Evolutionary conservation across 2,113 vertebrate species (phyloP), one percentile per base, ranked within the genome.

Genomic region (Odocoileus virginianus): DNA sequence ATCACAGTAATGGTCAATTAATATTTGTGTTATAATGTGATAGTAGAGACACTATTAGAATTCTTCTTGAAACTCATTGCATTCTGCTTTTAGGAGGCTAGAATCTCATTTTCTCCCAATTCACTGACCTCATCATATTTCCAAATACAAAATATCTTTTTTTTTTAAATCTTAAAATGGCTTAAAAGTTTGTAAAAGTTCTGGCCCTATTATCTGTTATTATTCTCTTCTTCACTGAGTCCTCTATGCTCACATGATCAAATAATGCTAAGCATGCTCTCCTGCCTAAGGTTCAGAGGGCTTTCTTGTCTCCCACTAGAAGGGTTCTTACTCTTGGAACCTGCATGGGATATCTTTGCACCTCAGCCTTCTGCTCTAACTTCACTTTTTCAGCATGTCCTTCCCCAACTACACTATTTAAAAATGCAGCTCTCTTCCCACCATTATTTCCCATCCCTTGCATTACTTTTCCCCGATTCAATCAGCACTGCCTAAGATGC

Each of bases 241-340:
- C 43, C 1, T 7, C 6, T 61, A 3, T 25, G 7, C 7, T 43
- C 55, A 87, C 27, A 57, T 2, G 33, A 64, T 30, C 3, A 9
- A 30, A 79, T 28, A 25, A 9, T 84, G 47, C 17, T n/a, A 21
- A 47, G 25, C 36, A 21, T 9, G 23, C 17, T 43, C 30, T 16
- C 43, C 14, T n/a, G 3, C 2, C 2, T 55, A 3, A 54, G 3
- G 6, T 54, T 13, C 4, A 50, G 0, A 9, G 25, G 23, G 5
- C 6, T 78, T 47, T 15, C 11, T 47, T 61, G 30, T 74, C 5
- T 16, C 64, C 13, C 21, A 33, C 36, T 19, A 50, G 27, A 67
- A n/a, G 79, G 60, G 27, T 1, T 87, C 13, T 67, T 11, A 57
- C 28, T 27, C 25, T 47, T 40, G 23, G 8, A 50, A 96, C 15